A percentile compares a stretch with the other conserved stretches of the same genome.
Evolutionary conservation across 2,888 invertebrate genomes (phyloP).

Genomic region (Tipula vernalis): DNA sequence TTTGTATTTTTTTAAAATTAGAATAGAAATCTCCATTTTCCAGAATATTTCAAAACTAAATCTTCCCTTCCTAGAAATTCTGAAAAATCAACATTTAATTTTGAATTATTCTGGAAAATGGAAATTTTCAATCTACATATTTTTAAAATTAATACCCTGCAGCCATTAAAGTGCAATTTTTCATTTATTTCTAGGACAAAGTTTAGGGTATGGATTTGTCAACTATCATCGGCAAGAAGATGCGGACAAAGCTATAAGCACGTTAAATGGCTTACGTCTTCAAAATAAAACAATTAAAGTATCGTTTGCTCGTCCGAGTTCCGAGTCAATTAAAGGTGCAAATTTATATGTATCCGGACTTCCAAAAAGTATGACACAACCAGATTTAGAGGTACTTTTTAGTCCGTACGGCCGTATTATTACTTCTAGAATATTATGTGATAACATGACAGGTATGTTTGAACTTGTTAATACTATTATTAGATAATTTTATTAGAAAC

Average conservation of each 20-base stretch:
- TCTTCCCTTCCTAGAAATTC: no score
- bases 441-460: constrained; percentile 65
- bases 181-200: constrained; percentile 57
- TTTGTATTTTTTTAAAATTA: no score
- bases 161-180: no score
- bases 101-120: no score
- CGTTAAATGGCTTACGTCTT: constrained; percentile 92
- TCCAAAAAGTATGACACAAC: constrained; percentile 78
- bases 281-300: constrained; percentile 99
- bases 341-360: constrained; percentile 87
- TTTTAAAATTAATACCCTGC: no score
- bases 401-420: constrained; percentile 71
- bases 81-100: no score
- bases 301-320: constrained; percentile 85
- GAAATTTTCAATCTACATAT: no score
- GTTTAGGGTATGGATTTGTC: constrained; percentile 98
- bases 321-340: constrained; percentile 89
- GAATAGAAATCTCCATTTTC: no score
- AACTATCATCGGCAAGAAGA: constrained; percentile 97
- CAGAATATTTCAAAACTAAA: no score
- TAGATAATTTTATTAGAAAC: neutral
- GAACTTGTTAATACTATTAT: neutral
- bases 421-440: constrained; percentile 74
- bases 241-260: constrained; percentile 96
- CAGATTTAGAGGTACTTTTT: constrained; percentile 71